Evolutionary conservation across 2,113 vertebrate genomes (phyloP).

Genomic region (Collichthys lucidus): DNA sequence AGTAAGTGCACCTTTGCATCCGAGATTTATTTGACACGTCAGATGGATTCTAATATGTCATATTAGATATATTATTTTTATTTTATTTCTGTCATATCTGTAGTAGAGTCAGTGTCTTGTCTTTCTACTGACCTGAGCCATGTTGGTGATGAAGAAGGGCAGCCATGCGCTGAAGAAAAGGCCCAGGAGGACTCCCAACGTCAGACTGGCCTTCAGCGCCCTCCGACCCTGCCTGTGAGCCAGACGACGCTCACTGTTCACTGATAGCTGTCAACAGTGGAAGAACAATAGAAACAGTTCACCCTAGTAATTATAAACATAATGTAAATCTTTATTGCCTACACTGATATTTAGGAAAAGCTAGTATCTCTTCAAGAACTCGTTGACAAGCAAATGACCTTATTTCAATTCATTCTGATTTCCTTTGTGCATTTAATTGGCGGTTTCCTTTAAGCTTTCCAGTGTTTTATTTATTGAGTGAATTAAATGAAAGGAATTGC

Average conservation of each 20-base stretch:
- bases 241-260: constrained; percentile 87
- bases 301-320: background rate
- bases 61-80: background rate
- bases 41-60: background rate
- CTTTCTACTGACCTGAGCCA: constrained; percentile 89
- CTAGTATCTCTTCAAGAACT: background rate
- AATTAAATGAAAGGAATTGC: background rate
- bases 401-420: background rate
- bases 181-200: constrained; percentile 93
- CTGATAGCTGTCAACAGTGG: constrained; percentile 68
- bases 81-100: background rate
- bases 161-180: constrained; percentile 97
- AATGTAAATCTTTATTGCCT: background rate
- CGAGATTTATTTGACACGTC: background rate
- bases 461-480: background rate
- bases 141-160: constrained; percentile 94
- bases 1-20: background rate
- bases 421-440: background rate
- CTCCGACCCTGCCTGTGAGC: constrained; percentile 91
- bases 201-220: constrained; percentile 96
- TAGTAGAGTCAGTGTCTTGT: background rate
- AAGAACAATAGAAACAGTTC: background rate
- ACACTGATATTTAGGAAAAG: background rate
- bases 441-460: background rate
- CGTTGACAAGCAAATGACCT: background rate